These are phyloP conservation scores for Tethea ocularis DNA, from an alignment of 2,888 invertebrate genomes.

Conservation along the genomic window DNA sequence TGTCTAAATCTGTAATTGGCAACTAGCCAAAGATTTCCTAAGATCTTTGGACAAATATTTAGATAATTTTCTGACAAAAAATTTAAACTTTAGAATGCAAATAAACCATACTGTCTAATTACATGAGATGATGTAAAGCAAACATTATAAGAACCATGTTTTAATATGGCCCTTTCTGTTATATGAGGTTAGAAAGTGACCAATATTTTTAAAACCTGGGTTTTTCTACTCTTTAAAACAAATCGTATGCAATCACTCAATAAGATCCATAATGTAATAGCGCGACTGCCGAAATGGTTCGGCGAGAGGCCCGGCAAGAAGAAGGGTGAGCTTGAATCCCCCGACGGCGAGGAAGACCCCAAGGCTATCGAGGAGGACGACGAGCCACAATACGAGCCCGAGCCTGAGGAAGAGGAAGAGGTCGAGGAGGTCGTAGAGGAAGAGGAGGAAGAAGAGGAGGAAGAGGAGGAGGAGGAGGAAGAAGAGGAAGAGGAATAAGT, in stretches of 20 bases:
- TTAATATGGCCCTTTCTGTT: no score
- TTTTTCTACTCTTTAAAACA: no score
- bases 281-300: slow-evolving; percentile 97
- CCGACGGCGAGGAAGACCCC: slow-evolving; percentile 95
- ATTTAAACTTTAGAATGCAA: no score
- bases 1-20: neutral
- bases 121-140: no score
- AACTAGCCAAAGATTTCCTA: no score
- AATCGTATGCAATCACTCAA: neutral
- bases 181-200: no score
- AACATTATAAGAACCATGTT: no score
- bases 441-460: slow-evolving; percentile 90
- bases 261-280: slow-evolving; percentile 69
- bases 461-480: slow-evolving; percentile 88
- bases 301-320: slow-evolving; percentile 97
- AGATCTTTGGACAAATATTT: no score
- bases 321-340: slow-evolving; percentile 93
- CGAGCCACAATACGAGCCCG: slow-evolving; percentile 86
- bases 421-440: slow-evolving; percentile 87
- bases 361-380: slow-evolving; percentile 90
- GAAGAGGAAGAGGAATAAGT: slow-evolving; percentile 85
- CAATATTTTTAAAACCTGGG: no score
- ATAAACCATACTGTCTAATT: neutral
- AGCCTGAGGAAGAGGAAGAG: slow-evolving; percentile 90
- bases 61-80: no score